These are phyloP conservation scores for Argentina silus DNA, from an alignment of 2,797 vertebrate species.

Conservation along the genomic window DNA sequence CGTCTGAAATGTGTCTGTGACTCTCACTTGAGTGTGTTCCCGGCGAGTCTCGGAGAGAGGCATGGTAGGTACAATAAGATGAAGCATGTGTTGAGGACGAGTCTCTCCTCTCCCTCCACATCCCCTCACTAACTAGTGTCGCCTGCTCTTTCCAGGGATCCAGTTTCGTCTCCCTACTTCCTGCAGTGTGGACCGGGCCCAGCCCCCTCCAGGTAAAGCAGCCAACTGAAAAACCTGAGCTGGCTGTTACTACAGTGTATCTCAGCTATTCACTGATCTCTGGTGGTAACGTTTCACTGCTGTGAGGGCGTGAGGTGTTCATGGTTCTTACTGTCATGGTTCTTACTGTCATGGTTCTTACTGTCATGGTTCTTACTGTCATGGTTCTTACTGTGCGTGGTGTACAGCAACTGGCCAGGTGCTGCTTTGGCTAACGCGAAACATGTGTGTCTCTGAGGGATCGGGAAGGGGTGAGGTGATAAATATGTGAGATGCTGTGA, in stretches of 20 bases:
- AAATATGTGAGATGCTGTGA: background rate
- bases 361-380: too few relatives aligned
- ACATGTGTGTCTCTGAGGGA: too few relatives aligned
- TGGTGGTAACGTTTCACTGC: too few relatives aligned
- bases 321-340: background rate
- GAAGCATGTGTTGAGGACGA: slow-evolving; percentile 17
- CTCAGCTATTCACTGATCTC: too few relatives aligned
- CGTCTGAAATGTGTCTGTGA: slow-evolving; percentile 19
- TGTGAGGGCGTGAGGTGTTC: background rate
- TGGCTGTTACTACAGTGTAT: background rate
- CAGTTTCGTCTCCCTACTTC: slow-evolving; percentile 85
- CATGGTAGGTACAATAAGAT: slow-evolving; percentile 37
- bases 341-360: too few relatives aligned
- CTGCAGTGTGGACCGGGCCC: slow-evolving; percentile 80
- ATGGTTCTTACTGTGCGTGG: background rate
- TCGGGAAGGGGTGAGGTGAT: background rate
- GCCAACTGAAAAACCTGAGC: background rate
- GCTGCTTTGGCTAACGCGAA: too few relatives aligned
- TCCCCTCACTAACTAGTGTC: slow-evolving; percentile 58
- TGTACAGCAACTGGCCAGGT: background rate
- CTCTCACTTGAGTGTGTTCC: slow-evolving; percentile 21
- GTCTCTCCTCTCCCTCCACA: slow-evolving; percentile 23
- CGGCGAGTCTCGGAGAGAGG: slow-evolving; percentile 21
- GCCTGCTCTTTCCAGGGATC: slow-evolving; percentile 81
- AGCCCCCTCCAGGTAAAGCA: slow-evolving; percentile 78